Evolutionary conservation across 2,797 vertebrate species (phyloP), one percentile per base, ranked within the genome.

Genomic region (Gobio occitaniae): DNA sequence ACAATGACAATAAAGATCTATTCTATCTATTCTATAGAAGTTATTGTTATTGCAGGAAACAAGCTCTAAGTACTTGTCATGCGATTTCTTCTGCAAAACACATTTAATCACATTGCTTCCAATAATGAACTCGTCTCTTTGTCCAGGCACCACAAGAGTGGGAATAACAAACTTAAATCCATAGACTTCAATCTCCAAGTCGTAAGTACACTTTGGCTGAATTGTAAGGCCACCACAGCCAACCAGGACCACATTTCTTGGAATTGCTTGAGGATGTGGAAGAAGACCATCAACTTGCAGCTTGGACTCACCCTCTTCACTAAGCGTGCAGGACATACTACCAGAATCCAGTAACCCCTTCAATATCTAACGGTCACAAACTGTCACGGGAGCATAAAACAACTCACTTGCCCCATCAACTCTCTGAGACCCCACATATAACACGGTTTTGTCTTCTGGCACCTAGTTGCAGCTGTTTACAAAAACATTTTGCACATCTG

Each of bases 141-240:
- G 72, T 50, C 25, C 72, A 32, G 72, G 71, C 1, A 88, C 84
- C 9, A 75, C 25, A 47, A 75, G 48, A 17, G 72, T 54, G 4
- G 48, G 74, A 56, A 76, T 50, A 2, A 56, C 29, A 21, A 76
- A 32, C 29, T 76, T 56, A 19, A 76, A 72, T 21, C 80, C 70
- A 72, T 81, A 84, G 8, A 89, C 21, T 19, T 84, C 74, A 75
- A 87, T 71, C 3, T 75, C 75, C 11, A 89, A 54, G 17, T 84
- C 65, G n/a, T 83, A 83, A 13, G 47, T 74, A 63, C 70, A 82
- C 32, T 86, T 88, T 8, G 80, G 66, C 16, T 38, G 50, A 25
- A 71, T 81, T 3, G 44, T 65, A 10, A 83, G 61, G 8, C 86
- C 86, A 78, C 83, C 85, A 82, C 85, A 87, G 19, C 84, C 80